Percentiles rank a stretch among this genome's conserved stretches.
Conservation (phyloP, 1,140 invertebrate species). For the Drosophila persimilis region DNA sequence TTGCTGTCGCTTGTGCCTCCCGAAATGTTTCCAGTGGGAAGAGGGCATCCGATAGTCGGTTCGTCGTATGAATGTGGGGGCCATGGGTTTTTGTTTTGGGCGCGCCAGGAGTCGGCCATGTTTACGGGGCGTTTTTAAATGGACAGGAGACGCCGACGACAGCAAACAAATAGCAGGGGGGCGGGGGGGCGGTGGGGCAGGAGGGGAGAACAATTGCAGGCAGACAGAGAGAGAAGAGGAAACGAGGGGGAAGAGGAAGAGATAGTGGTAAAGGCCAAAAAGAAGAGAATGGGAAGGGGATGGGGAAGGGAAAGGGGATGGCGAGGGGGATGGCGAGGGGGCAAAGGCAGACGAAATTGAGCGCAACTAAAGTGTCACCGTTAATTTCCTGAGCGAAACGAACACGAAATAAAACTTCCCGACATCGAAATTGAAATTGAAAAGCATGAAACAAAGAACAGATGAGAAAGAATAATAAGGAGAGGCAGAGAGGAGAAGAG, state of each 20-base stretch:
- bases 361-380: slow-evolving; percentile 55
- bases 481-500: background rate
- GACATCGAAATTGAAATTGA: slow-evolving; percentile 42
- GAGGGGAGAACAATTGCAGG: background rate
- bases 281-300: background rate
- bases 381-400: slow-evolving; percentile 35
- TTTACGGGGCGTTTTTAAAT: slow-evolving; percentile 62
- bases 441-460: slow-evolving; percentile 13
- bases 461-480: slow-evolving; percentile 3
- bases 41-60: no score
- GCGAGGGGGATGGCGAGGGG: background rate
- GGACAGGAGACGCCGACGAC: slow-evolving; percentile 53
- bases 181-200: background rate
- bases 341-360: slow-evolving; percentile 25
- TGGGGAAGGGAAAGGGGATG: background rate
- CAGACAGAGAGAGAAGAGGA: slow-evolving; percentile 6
- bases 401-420: slow-evolving; percentile 22
- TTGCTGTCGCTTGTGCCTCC: no score
- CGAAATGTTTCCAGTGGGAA: no score
- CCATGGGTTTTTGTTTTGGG: slow-evolving; percentile 36
- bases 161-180: slow-evolving; percentile 37
- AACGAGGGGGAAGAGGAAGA: background rate
- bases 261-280: background rate
- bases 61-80: no score
- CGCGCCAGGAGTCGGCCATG: slow-evolving; percentile 55